phyloP scores from a whole-genome alignment of 2,113 vertebrate genomes.

The Planiliza haematocheilus region DNA sequence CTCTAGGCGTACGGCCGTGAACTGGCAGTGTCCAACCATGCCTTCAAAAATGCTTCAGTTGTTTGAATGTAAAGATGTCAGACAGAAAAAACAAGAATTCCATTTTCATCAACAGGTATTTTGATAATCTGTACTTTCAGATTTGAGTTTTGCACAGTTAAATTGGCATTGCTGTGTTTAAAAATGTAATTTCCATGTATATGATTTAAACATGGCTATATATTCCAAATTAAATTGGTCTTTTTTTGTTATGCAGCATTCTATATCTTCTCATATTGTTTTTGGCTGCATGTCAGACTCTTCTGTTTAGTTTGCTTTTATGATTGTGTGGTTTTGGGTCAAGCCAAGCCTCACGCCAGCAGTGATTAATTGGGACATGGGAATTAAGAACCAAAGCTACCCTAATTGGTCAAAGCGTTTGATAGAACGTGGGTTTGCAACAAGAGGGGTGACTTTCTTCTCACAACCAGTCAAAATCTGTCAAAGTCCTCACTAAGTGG shows the following conservation, averaged over 20 bases:
- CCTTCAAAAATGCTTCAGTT: background rate
- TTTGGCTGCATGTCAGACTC: constrained; percentile 42
- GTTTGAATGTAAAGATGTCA: background rate
- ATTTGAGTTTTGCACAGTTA: background rate
- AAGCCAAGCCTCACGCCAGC: constrained; percentile 49
- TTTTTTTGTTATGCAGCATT: constrained; percentile 8
- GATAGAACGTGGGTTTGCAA: constrained; percentile 79
- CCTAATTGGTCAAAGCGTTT: constrained; percentile 88
- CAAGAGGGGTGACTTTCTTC: constrained; percentile 88
- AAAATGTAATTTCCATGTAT: no score
- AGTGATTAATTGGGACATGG: constrained; percentile 87
- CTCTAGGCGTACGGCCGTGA: background rate
- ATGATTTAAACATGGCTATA: no score
- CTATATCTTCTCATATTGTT: constrained; percentile 13
- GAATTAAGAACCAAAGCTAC: constrained; percentile 84
- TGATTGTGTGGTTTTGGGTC: constrained; percentile 44
- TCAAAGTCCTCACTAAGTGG: constrained; percentile 83
- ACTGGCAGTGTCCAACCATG: background rate
- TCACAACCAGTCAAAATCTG: constrained; percentile 83
- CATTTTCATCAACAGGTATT: background rate
- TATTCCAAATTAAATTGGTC: background rate
- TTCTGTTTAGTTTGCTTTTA: constrained; percentile 40
- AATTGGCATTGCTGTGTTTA: background rate
- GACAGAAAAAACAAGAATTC: background rate
- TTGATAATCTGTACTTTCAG: no score